Conservation (phyloP, 2,888 invertebrate species). For the Epiperipatus broadwayi region DNA sequence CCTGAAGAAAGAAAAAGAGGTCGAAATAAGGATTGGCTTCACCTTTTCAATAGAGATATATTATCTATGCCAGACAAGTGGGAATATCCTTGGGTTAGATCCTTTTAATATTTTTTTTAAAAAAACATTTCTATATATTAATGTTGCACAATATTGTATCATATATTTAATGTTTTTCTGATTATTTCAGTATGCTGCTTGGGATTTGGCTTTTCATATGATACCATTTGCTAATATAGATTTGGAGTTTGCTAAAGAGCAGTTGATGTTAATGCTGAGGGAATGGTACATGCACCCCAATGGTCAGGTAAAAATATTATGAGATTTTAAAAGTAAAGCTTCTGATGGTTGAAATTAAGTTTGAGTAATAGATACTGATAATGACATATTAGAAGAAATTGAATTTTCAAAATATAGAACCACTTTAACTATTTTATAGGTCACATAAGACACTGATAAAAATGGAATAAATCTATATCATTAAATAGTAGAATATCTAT, state of each 20-base stretch:
- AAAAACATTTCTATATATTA: background rate
- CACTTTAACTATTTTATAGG: too few relatives aligned
- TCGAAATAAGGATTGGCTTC: slow-evolving; percentile 23
- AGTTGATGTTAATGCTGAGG: slow-evolving; percentile 26
- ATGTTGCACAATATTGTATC: too few relatives aligned
- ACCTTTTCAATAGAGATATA: slow-evolving; percentile 26
- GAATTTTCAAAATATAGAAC: too few relatives aligned
- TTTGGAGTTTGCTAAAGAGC: slow-evolving; percentile 27
- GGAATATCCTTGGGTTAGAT: slow-evolving; percentile 30
- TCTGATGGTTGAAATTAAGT: too few relatives aligned
- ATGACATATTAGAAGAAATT: too few relatives aligned
- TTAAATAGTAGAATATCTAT: too few relatives aligned
- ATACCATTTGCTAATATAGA: slow-evolving; percentile 27
- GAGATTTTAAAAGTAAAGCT: too few relatives aligned
- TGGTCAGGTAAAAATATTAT: slow-evolving; percentile 28
- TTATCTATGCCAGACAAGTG: slow-evolving; percentile 31
- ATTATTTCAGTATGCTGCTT: slow-evolving; percentile 26
- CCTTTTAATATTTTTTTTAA: too few relatives aligned
- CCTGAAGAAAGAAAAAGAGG: slow-evolving; percentile 15
- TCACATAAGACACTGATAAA: too few relatives aligned
- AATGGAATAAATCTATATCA: too few relatives aligned
- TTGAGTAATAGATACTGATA: too few relatives aligned
- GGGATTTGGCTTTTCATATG: slow-evolving; percentile 30
- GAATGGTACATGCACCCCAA: slow-evolving; percentile 31
- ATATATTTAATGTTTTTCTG: too few relatives aligned